phyloP scores from a whole-genome alignment of 2,113 vertebrate species.

The Onychostruthus taczanowskii region DNA sequence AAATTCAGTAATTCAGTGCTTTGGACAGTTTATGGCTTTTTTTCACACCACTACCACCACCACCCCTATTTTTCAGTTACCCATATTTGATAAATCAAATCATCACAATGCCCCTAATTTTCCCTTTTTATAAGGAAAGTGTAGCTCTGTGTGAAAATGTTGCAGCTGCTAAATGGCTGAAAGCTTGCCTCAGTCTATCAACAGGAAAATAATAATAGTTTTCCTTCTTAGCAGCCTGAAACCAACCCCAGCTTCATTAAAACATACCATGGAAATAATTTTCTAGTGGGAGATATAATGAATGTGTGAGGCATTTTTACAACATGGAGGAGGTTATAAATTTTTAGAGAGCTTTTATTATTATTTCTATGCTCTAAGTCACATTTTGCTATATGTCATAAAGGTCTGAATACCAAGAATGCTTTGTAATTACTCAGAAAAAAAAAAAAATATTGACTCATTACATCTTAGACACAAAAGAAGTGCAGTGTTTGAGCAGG shows the following conservation, averaged over 20 bases:
- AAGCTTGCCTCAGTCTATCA: neutral
- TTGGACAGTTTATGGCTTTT: neutral
- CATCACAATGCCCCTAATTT: neutral
- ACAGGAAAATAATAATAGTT: neutral
- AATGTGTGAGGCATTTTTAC: neutral
- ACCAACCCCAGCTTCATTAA: neutral
- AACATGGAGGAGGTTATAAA: neutral
- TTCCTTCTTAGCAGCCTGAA: neutral
- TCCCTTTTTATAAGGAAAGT: neutral
- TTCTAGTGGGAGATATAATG: conserved; percentile 2
- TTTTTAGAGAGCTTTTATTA: conserved; percentile 7
- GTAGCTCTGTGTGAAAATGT: neutral
- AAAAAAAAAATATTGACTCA: neutral
- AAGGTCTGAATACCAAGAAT: conserved; percentile 43
- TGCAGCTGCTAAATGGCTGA: neutral
- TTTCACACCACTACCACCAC: neutral
- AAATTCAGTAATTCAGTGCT: neutral
- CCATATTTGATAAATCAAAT: neutral
- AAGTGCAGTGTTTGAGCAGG: conserved; percentile 1
- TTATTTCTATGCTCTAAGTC: conserved; percentile 38
- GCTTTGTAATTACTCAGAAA: conserved; percentile 40
- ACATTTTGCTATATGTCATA: conserved; percentile 16
- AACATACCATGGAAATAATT: neutral
- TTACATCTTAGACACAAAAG: conserved; percentile 29
- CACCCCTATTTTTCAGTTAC: neutral